These are phyloP conservation scores for Hetaerina titia DNA, from an alignment of 2,888 invertebrate species.

Conservation along the genomic window DNA sequence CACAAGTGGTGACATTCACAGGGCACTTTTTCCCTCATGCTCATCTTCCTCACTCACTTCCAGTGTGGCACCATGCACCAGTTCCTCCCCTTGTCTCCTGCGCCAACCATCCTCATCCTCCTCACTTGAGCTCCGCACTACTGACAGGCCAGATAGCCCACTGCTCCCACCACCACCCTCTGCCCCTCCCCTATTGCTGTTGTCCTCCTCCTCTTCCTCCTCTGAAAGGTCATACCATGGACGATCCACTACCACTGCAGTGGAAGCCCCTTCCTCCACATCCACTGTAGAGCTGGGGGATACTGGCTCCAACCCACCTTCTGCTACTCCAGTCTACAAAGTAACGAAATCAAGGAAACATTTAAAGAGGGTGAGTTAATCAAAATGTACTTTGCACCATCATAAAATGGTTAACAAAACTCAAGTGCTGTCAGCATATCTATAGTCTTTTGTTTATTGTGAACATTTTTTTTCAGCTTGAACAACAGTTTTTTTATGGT, in stretches of 20 bases:
- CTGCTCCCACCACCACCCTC: slow-evolving; percentile 44
- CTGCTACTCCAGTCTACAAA: slow-evolving; percentile 20
- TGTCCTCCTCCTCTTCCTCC: slow-evolving; percentile 63
- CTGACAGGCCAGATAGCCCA: slow-evolving; percentile 35
- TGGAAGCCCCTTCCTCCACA: not conserved
- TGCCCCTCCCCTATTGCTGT: not conserved
- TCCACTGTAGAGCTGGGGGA: not conserved
- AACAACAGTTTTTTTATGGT: too few species aligned
- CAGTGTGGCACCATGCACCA: too few species aligned
- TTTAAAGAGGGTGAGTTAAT: too few species aligned
- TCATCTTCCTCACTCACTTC: slow-evolving; percentile 27
- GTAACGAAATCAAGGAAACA: not conserved
- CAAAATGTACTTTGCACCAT: too few species aligned
- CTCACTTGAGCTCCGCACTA: slow-evolving; percentile 61
- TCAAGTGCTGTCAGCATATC: too few species aligned
- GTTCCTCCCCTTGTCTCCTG: not conserved
- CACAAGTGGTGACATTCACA: not conserved
- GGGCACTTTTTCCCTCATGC: slow-evolving; percentile 51
- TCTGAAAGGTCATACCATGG: slow-evolving; percentile 68
- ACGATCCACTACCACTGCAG: slow-evolving; percentile 13
- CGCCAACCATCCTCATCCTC: slow-evolving; percentile 52
- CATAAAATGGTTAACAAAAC: too few species aligned
- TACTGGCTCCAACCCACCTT: not conserved
- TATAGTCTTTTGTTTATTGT: too few species aligned
- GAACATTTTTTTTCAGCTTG: too few species aligned